Evolutionary conservation across 1,140 invertebrate species (phyloP).

Genomic region (Drosophila orena): DNA sequence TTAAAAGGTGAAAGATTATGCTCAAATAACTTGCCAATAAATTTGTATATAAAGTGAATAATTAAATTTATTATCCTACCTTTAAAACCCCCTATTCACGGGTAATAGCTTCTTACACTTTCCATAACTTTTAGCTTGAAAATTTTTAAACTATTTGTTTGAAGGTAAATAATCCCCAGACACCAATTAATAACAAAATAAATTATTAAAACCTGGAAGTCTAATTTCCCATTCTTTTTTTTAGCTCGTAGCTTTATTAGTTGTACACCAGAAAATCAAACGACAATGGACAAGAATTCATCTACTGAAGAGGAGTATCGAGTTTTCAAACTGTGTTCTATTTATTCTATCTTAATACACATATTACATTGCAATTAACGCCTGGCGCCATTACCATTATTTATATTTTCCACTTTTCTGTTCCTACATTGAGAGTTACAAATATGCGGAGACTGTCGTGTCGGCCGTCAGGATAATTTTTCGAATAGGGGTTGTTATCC

Average conservation of each 20-base stretch:
- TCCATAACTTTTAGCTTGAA: too few species aligned
- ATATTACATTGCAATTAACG: constrained; percentile 55
- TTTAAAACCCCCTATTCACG: too few species aligned
- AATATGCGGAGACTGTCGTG: constrained; percentile 27
- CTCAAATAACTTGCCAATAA: too few species aligned
- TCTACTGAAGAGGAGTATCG: constrained; percentile 10
- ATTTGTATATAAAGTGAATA: too few species aligned
- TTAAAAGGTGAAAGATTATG: too few species aligned
- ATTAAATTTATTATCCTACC: too few species aligned
- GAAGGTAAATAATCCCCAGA: too few species aligned
- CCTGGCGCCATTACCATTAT: constrained; percentile 51
- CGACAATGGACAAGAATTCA: neutral
- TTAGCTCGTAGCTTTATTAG: constrained; percentile 4
- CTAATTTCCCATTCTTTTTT: neutral
- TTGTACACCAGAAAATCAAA: neutral
- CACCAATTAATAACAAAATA: too few species aligned
- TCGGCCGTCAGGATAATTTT: constrained; percentile 38
- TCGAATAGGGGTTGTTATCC: constrained; percentile 33
- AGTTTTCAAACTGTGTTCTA: constrained; percentile 46
- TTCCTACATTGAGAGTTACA: constrained; percentile 31
- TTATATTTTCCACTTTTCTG: constrained; percentile 39
- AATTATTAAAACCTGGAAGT: too few species aligned
- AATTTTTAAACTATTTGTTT: too few species aligned
- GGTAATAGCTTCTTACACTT: too few species aligned
- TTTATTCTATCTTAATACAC: constrained; percentile 61